These are phyloP conservation scores for Vicugna pacos DNA, from an alignment of 2,113 vertebrate species.

Conservation along the genomic window DNA sequence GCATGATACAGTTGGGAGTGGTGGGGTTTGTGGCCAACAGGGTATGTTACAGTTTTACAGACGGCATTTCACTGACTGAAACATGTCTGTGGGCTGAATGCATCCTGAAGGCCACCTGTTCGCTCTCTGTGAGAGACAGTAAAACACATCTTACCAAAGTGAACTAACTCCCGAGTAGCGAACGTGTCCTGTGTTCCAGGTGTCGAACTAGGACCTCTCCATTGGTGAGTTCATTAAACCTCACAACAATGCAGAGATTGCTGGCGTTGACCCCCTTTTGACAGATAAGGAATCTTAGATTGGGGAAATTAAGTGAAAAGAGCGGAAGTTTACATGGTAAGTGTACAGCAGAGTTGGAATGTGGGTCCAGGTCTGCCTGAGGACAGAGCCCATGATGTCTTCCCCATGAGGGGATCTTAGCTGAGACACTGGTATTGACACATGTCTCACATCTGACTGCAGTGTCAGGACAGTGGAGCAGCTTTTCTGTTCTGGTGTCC, in stretches of 20 bases:
- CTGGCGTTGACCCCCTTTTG: background rate
- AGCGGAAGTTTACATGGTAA: background rate
- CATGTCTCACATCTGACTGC: background rate
- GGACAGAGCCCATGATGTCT: background rate
- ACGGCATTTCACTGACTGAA: background rate
- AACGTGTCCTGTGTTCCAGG: background rate
- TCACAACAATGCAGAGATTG: background rate
- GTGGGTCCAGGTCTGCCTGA: background rate
- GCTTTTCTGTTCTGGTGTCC: background rate
- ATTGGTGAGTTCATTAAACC: background rate
- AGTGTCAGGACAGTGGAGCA: background rate
- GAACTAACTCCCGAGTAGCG: background rate
- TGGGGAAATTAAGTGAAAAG: background rate
- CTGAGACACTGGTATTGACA: background rate
- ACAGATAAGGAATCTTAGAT: background rate
- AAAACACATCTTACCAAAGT: background rate
- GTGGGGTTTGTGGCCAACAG: background rate
- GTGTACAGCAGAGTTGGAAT: background rate
- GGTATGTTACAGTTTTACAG: conserved; percentile 45
- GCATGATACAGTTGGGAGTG: background rate
- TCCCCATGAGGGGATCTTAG: background rate
- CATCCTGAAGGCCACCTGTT: background rate
- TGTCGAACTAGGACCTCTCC: background rate
- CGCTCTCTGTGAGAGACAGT: background rate
- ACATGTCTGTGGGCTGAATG: background rate